Evolutionary conservation across 2,888 invertebrate species (phyloP), one percentile per base, ranked within the genome.

Genomic region (Oegoconia quadripuncta): DNA sequence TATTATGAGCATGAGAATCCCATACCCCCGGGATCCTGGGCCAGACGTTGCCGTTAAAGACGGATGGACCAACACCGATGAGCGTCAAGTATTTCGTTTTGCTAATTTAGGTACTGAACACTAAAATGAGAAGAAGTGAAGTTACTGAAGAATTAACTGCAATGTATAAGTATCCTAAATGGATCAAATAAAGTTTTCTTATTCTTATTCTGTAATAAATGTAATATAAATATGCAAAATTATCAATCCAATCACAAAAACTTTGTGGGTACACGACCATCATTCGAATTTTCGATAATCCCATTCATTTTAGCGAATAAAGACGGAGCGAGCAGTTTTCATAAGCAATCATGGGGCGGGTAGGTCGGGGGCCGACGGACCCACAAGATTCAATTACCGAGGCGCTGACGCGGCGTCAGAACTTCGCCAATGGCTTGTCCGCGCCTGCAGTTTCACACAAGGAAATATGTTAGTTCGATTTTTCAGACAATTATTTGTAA

Each of bases 331-430:
- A 43, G 51, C 55, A 52, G 51, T 55, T 57, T 58, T 68, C 62
- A 59, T 61, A 71, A 68, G 64, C 64, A 60, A 58, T 61, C 53
- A 59, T 52, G 34, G 41, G 48, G 45, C 44, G 46, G 44, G 27
- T 12, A 12, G 8, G 46, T 39, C 42, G 48, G 46, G 38, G 48
- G 38, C 46, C 49, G 49, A 49, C 45, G 52, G 64, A 70, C 68
- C 70, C 74, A 43, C 69, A 72, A 68, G 72, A 77, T 76, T 76
- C 74, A 76, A 77, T 79, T 77, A 76, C 64, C 50, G 44, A 44
- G 50, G 47, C 52, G 74, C 74, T 78, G 78, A 75, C 74, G 59
- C 50, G 50, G 64, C 67, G 62, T 69, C 75, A 69, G 26, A 34
- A 34, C 34, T 34, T 26, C 18, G 14, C 34, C 17, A 26, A 11